Evolutionary conservation across 2,113 vertebrate species (phyloP).

Genomic region (Semnornis frantzii): DNA sequence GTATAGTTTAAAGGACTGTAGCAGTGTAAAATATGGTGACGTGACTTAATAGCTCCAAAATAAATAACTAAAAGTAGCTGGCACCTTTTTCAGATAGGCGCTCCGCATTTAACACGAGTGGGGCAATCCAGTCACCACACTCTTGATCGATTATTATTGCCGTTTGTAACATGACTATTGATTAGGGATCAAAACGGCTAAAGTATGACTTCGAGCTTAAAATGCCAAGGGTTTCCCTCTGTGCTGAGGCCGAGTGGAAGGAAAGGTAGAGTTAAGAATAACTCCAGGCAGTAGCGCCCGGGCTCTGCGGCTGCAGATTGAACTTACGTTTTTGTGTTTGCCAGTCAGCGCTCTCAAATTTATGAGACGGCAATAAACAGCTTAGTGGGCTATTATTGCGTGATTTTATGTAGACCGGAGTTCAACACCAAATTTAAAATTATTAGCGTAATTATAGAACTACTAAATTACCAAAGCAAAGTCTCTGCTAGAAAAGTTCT

Average conservation of each 20-base stretch:
- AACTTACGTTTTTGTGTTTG: slow-evolving; percentile 52
- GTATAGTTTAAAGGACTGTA: slow-evolving; percentile 26
- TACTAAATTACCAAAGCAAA: slow-evolving; percentile 51
- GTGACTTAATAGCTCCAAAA: slow-evolving; percentile 52
- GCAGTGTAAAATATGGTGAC: slow-evolving; percentile 43
- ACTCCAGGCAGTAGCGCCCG: neutral
- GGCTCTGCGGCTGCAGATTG: neutral
- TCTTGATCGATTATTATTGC: slow-evolving; percentile 41
- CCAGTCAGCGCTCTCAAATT: slow-evolving; percentile 38
- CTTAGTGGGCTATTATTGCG: slow-evolving; percentile 48
- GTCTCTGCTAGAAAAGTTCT: slow-evolving; percentile 32
- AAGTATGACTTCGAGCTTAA: neutral
- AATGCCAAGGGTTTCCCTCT: neutral
- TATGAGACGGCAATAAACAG: slow-evolving; percentile 59
- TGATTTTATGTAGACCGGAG: slow-evolving; percentile 48
- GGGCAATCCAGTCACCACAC: slow-evolving; percentile 9
- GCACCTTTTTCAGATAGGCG: slow-evolving; percentile 15
- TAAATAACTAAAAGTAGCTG: slow-evolving; percentile 43
- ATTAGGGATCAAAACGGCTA: slow-evolving; percentile 34
- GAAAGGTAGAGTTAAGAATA: neutral
- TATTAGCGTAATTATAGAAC: slow-evolving; percentile 45
- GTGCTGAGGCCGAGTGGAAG: neutral
- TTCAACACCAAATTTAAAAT: slow-evolving; percentile 65
- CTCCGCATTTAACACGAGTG: slow-evolving; percentile 47
- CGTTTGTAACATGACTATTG: slow-evolving; percentile 26